Base-by-base conservation (phyloP, 2,797 vertebrate species). In the Borostomias antarcticus region DNA sequence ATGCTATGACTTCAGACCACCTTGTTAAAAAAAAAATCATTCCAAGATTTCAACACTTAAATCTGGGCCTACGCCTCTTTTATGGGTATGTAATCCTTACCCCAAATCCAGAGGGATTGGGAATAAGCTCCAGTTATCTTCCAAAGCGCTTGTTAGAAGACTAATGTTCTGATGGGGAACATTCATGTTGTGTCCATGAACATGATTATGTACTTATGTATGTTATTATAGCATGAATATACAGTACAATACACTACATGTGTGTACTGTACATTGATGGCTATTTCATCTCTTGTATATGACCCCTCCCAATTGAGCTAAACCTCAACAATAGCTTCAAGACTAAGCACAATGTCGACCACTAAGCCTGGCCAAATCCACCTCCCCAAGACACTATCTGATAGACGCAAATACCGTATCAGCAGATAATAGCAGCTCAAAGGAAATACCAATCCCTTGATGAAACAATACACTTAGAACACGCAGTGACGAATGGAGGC, bases 391-490 rank as follows among this genome's bases (percentile, higher is more conserved):
- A 74, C 37, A 15, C 63, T 68, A 62, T 82, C 71, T 75, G 74
- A 82, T 77, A 53, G 48, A 74, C 51, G 56, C 73, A 65, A 73
- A 72, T 57, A 56, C 45, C 63, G 56, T 71, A 75, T 81, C 75
- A 84, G 70, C 69, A 81, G 76, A 75, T 74, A 64, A 37, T 70
- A 64, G 29, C 43, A 62, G 57, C 73, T 59, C 68, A 75, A 35
- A 86, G 86, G 88, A 90, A 89, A 90, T 84, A 78, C 75, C 66
- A 77, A 80, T 71, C 74, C 69, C 69, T 81, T 64, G 32, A 47
- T 81, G 76, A 81, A 88, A 89, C 87, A 90, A 89, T 86, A 65
- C 75, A 66, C 62, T 62, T 40, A 72, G 69, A 80, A 73, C 57
- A 64, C 51, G 66, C 62, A 78, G 74, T 69, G 58, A 47, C 64